A percentile compares a stretch with the other conserved stretches of the same genome.
These are phyloP conservation scores for Zaprionus kolodkinae DNA, from an alignment of 1,140 invertebrate genomes.

Conservation along the genomic window DNA sequence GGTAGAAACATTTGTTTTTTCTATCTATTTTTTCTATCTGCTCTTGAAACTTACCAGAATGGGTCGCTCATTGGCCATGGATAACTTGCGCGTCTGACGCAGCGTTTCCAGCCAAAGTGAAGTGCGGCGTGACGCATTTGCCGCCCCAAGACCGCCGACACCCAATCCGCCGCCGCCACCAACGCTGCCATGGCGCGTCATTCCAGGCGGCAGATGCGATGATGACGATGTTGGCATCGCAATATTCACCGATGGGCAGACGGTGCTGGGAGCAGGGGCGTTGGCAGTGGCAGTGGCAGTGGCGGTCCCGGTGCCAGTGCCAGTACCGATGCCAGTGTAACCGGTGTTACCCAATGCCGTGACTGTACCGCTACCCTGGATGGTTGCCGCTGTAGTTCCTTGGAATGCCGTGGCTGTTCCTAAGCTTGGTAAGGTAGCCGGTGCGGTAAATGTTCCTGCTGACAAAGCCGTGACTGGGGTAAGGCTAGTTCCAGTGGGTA, in stretches of 20 bases:
- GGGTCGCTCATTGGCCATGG: slow-evolving; percentile 69
- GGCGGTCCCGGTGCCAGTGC: not conserved
- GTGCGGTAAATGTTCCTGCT: not conserved
- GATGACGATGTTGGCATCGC: slow-evolving; percentile 52
- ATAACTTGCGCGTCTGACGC: slow-evolving; percentile 70
- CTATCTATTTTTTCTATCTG: slow-evolving; percentile 9
- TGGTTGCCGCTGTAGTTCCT: not conserved
- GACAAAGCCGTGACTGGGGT: not conserved
- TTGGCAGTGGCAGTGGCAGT: no score
- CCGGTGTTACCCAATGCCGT: no score
- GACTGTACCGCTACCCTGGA: not conserved
- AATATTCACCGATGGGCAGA: slow-evolving; percentile 29
- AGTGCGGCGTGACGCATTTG: slow-evolving; percentile 64
- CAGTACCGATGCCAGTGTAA: not conserved
- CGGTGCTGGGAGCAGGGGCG: not conserved
- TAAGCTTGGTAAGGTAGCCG: not conserved
- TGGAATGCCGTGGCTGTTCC: not conserved
- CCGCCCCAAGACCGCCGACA: slow-evolving; percentile 45
- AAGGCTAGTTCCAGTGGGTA: not conserved
- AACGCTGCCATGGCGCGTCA: slow-evolving; percentile 68
- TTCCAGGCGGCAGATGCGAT: slow-evolving; percentile 29
- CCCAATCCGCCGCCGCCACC: slow-evolving; percentile 38
- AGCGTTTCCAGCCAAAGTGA: slow-evolving; percentile 74
- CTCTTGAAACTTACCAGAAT: slow-evolving; percentile 61
- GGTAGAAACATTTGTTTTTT: slow-evolving; percentile 1